Conservation (phyloP, 2,797 vertebrate species). For the Telmatherina bonti region DNA sequence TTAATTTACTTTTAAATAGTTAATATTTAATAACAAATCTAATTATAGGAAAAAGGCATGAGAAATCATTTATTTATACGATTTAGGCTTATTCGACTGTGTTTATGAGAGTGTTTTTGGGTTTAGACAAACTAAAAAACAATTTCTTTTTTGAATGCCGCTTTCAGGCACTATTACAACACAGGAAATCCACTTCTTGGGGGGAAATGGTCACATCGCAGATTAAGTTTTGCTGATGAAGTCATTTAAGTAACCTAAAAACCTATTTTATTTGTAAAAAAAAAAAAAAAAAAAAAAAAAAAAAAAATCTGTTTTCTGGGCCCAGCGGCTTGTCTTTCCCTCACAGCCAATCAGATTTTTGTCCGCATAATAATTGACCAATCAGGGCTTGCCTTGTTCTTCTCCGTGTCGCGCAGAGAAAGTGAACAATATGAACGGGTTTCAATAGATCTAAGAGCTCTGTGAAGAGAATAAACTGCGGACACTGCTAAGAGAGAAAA, state of each 20-base stretch:
- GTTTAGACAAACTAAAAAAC: background rate
- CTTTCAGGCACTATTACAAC: background rate
- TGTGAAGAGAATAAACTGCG: slow-evolving; percentile 38
- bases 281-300: background rate
- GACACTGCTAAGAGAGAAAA: too few relatives aligned
- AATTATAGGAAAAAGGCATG: background rate
- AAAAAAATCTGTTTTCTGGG: background rate
- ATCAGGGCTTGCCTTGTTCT: slow-evolving; percentile 49
- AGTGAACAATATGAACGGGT: slow-evolving; percentile 25
- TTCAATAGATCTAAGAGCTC: slow-evolving; percentile 12
- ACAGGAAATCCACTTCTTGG: background rate
- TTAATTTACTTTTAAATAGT: background rate
- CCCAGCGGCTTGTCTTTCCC: background rate
- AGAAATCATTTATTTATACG: background rate
- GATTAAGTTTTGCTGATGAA: background rate
- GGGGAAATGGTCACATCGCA: background rate
- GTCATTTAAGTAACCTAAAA: background rate
- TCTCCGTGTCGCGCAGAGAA: background rate
- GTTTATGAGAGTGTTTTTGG: too few relatives aligned
- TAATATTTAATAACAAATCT: background rate
- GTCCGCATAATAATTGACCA: slow-evolving; percentile 63
- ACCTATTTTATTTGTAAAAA: background rate
- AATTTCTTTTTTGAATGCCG: background rate
- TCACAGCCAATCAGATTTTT: slow-evolving; percentile 64
- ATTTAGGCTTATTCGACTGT: background rate